phyloP scores from a whole-genome alignment of 2,888 invertebrate species.

The Pecten maximus region DNA sequence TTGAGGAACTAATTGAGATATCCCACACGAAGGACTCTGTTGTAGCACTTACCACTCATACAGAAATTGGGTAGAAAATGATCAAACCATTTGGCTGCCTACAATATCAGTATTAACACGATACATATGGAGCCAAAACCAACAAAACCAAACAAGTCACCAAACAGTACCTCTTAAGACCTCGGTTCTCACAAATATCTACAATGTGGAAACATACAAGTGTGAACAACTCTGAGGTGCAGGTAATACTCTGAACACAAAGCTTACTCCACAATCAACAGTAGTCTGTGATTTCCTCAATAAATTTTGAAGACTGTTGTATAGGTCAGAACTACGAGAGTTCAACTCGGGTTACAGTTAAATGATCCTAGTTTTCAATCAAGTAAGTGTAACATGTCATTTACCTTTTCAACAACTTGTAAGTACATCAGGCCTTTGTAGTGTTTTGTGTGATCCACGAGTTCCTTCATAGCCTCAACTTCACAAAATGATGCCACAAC shows the following conservation, averaged over 20 bases:
- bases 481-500: not conserved
- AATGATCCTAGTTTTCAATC: not conserved
- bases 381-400: conserved; percentile 2
- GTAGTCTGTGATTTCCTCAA: not conserved
- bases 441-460: not conserved
- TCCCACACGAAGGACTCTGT: conserved; percentile 26
- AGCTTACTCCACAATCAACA: not conserved
- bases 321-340: not conserved
- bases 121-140: not conserved
- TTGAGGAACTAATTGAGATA: not conserved
- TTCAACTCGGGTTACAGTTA: conserved; percentile 2
- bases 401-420: conserved; percentile 30
- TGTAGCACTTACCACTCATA: not conserved
- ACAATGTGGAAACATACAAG: not conserved
- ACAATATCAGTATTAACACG: not conserved
- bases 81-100: not conserved
- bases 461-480: not conserved
- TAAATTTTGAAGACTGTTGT: conserved; percentile 5
- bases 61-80: not conserved
- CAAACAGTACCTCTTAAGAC: not conserved
- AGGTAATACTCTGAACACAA: not conserved
- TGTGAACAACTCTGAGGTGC: not conserved
- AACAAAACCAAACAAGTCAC: not conserved
- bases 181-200: not conserved
- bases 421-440: not conserved